Percentiles rank a stretch among this genome's conserved stretches.
phyloP scores from a whole-genome alignment of 1,140 invertebrate species.

The Drosophila pectinifera region DNA sequence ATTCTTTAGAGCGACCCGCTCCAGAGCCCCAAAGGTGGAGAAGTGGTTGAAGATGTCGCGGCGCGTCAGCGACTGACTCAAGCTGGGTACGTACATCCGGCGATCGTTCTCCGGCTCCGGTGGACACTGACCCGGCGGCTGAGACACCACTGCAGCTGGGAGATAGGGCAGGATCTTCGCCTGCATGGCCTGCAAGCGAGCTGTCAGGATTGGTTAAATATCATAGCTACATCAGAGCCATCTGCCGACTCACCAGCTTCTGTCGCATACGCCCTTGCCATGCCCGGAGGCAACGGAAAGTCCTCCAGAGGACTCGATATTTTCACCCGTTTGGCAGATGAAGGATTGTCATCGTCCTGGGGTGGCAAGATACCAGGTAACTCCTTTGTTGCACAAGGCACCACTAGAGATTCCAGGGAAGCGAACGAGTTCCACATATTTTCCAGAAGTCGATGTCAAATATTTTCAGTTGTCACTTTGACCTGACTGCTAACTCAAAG shows the following conservation, averaged over 20 bases:
- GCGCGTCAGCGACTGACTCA: neutral
- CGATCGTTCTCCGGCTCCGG: slow-evolving; percentile 2
- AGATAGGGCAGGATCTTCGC: neutral
- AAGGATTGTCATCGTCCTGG: neutral
- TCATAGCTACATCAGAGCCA: neutral
- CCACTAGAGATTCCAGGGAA: neutral
- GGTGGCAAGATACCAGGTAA: neutral
- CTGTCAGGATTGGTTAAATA: neutral
- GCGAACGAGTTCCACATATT: neutral
- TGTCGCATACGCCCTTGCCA: neutral
- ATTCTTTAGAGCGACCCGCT: slow-evolving; percentile 1
- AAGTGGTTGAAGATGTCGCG: slow-evolving; percentile 7
- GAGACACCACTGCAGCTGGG: neutral
- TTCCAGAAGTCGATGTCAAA: neutral
- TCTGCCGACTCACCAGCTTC: neutral
- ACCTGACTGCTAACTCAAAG: neutral
- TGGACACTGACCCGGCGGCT: neutral
- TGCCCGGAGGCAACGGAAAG: neutral
- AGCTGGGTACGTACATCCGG: neutral
- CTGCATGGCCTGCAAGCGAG: slow-evolving; percentile 1
- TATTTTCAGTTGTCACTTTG: neutral
- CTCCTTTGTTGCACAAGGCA: neutral
- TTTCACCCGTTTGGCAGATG: neutral
- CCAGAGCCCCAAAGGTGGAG: neutral
- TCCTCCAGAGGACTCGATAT: neutral